Base-by-base conservation (phyloP, 1,140 invertebrate genomes). In the Saccostrea glomerata region DNA sequence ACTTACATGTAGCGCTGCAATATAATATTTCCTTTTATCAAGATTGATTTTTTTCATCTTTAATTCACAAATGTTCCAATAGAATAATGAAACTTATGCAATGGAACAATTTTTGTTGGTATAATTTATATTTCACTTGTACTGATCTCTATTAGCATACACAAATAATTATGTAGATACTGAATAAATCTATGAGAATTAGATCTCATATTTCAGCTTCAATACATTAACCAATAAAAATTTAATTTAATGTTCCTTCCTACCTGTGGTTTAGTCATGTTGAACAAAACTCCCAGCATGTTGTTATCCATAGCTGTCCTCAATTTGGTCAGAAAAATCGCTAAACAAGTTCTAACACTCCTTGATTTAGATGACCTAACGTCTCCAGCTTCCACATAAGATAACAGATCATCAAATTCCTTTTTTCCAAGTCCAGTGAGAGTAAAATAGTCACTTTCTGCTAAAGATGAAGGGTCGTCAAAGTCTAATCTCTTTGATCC, bases 201-300 rank as follows among this genome's bases (percentile, higher is more conserved):
- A 20, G 12, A 13, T 63, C 20, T 20, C 60, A 63, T 63, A 63
- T 63, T 63, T 20, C 12, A 63, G 60, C 12, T 12, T 13, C 20
- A 13, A 63, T 63, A 13, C 60, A 12, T 63, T 20, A 13, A 23
- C 30, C 3, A 15, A 63, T 23, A 63, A 17, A 17, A 63, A 1
- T 63, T 23, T 17, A 15, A 2, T 63, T 63, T 23, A 15, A 73
- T n/a, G 9, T 82, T 82, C 30, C 11, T 6, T 36, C 23, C 47
- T 56, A 86, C 85, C 85, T 86, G 85, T n/a, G 85, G 25, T 23
- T 86, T 73, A 23, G 58, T 23, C 55, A 85, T 58, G 40, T 40
- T 66, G 20, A 85, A 85, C 13, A 85, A 23, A 36, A 55, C 23
- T 36, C 55, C 55, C 4, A 85, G 36, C 25, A 70, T 36, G 25